Conservation (phyloP, 2,888 invertebrate genomes). For the Drosophila basisetae region DNA sequence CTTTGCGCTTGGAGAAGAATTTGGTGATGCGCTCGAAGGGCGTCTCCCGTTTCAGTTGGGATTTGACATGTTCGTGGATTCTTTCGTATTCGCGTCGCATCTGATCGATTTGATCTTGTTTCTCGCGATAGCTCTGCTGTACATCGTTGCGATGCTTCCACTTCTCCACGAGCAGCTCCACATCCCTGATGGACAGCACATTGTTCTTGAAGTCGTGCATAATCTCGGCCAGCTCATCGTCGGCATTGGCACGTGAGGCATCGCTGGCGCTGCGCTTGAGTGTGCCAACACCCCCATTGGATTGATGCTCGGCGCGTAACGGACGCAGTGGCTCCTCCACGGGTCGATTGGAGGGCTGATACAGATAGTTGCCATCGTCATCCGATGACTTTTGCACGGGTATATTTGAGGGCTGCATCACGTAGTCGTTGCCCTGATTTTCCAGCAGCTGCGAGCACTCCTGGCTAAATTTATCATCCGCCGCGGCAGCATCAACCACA, state of each 20-base stretch:
- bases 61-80: constrained; percentile 92
- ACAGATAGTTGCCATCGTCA: constrained; percentile 84
- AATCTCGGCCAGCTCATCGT: constrained; percentile 93
- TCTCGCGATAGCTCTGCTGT: constrained; percentile 93
- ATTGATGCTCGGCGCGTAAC: constrained; percentile 61
- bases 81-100: constrained; percentile 93
- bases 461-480: constrained; percentile 84
- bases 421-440: constrained; percentile 86
- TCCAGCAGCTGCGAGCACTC: constrained; percentile 85
- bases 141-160: constrained; percentile 95
- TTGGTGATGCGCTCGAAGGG: constrained; percentile 92
- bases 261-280: constrained; percentile 84
- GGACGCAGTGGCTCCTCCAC: constrained; percentile 77
- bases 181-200: constrained; percentile 93
- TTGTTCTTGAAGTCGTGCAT: constrained; percentile 96
- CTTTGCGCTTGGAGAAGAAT: constrained; percentile 88
- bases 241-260: constrained; percentile 84
- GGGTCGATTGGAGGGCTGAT: constrained; percentile 85
- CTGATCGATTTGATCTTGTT: constrained; percentile 92
- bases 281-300: constrained; percentile 73
- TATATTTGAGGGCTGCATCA: constrained; percentile 88
- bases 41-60: constrained; percentile 91
- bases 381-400: constrained; percentile 86
- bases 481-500: constrained; percentile 68
- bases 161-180: constrained; percentile 93